These are phyloP conservation scores for Colostygia pectinataria DNA, from an alignment of 2,888 invertebrate species.

Conservation along the genomic window DNA sequence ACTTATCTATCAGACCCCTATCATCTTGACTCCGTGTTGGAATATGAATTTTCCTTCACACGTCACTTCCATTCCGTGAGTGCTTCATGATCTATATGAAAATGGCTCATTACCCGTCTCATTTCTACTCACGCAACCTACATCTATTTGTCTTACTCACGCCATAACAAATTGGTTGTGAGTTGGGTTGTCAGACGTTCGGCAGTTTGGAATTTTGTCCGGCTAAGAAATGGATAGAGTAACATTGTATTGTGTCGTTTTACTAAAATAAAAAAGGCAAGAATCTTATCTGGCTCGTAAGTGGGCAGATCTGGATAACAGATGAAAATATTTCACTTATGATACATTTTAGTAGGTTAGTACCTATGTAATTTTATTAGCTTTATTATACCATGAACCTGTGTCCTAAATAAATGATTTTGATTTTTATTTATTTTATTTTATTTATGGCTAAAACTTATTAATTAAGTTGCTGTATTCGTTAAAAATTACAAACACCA, in stretches of 20 bases:
- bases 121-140: constrained; percentile 27
- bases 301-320: too few relatives aligned
- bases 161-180: constrained; percentile 29
- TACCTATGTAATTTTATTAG: too few relatives aligned
- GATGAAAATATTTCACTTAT: too few relatives aligned
- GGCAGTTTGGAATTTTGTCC: neutral
- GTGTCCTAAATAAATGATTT: too few relatives aligned
- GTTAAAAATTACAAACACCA: too few relatives aligned
- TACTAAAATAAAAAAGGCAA: too few relatives aligned
- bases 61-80: constrained; percentile 29
- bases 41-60: constrained; percentile 23
- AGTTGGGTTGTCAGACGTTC: neutral
- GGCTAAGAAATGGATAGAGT: neutral
- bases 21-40: constrained; percentile 14
- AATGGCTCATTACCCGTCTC: constrained; percentile 33
- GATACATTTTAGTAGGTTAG: too few relatives aligned
- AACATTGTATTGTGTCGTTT: too few relatives aligned
- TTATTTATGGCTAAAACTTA: too few relatives aligned
- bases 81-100: constrained; percentile 30
- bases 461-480: too few relatives aligned
- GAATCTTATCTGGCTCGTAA: neutral
- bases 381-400: too few relatives aligned
- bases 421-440: too few relatives aligned
- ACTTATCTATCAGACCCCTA: constrained; percentile 22
- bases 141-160: constrained; percentile 32